Conservation (phyloP, 1,140 invertebrate genomes). For the Bicyclus anynana region DNA sequence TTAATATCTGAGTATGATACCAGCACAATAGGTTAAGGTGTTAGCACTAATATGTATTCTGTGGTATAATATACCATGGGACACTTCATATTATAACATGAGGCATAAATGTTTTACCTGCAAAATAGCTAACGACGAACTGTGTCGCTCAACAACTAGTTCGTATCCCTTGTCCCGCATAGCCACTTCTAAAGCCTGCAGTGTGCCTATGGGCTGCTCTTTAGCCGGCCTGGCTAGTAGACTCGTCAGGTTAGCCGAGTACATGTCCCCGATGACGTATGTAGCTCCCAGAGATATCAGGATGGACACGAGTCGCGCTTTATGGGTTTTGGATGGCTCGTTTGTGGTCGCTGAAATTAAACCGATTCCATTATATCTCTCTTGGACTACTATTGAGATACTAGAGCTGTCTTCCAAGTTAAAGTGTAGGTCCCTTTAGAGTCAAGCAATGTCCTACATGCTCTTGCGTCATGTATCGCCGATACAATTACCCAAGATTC, state of each 20-base stretch:
- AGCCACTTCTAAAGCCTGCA: slow-evolving; percentile 79
- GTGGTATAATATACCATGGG: neutral
- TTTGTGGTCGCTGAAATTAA: slow-evolving; percentile 62
- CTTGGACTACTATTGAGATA: no score
- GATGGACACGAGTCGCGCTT: slow-evolving; percentile 80
- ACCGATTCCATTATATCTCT: no score
- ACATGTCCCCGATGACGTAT: slow-evolving; percentile 85
- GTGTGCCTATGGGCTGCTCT: slow-evolving; percentile 80
- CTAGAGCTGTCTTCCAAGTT: slow-evolving; percentile 45
- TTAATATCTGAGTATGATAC: no score
- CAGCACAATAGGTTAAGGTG: no score
- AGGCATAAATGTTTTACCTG: no score
- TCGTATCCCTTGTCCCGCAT: slow-evolving; percentile 80
- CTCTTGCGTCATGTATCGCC: slow-evolving; percentile 16
- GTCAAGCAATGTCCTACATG: slow-evolving; percentile 44
- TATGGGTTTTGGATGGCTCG: slow-evolving; percentile 78
- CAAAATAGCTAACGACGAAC: slow-evolving; percentile 82
- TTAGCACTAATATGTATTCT: no score
- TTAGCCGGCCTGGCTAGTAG: slow-evolving; percentile 81
- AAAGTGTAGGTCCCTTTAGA: slow-evolving; percentile 43
- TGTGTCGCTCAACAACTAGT: slow-evolving; percentile 82
- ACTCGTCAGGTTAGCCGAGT: slow-evolving; percentile 84
- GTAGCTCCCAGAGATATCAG: slow-evolving; percentile 82
- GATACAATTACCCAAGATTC: slow-evolving; percentile 8
- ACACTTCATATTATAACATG: no score